Base-by-base conservation (phyloP, 2,888 invertebrate genomes). In the Arctia plantaginis region DNA sequence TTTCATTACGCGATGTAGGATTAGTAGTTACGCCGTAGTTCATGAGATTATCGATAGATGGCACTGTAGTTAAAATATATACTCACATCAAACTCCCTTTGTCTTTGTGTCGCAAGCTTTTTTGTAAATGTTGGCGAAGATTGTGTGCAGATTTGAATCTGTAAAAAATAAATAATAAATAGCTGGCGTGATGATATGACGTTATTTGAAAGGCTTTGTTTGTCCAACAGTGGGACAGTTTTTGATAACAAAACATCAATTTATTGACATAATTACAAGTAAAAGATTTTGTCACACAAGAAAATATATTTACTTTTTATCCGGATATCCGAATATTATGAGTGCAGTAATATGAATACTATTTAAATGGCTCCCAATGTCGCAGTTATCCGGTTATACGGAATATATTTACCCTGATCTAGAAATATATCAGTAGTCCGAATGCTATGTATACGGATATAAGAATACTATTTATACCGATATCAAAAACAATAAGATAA, bases 91-190 rank as follows among this genome's bases (percentile, higher is more conserved):
- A 85, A 41, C 84, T 91, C 7, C 89, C 87, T 13, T 84, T 83
- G 59, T 95, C 95, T 30, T 90, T 91, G 72, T 95, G 95, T 77
- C 93, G 93, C 62, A 91, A 72, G 62, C 92, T 93, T 71, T 92
- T 93, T 62, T 80, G 81, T 3, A 95, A 79, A 73, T 95, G 95
- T 33, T 93, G 93, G 0, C 90, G 77, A 0, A 95, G 83, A 35
- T 90, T 93, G 79, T 93, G 92, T 0, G 93, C 87, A 0, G 94
- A 92, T 80, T 95, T 95, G 74, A 95, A 95, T 78, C 95, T 94
- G 87, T 12, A 82, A 84, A 51, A 18, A 47, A 44, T 35, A 4
- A 6, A 35, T 4, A 35, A 6, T 35, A 35, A 35, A 35, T 4
- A 35, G 12, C 12, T 35, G 35, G 35, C 6, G 3, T 35, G 30